A percentile compares a stretch with the other conserved stretches of the same genome.
These are phyloP conservation scores for Tipula unca DNA, from an alignment of 2,888 invertebrate species.

Conservation along the genomic window DNA sequence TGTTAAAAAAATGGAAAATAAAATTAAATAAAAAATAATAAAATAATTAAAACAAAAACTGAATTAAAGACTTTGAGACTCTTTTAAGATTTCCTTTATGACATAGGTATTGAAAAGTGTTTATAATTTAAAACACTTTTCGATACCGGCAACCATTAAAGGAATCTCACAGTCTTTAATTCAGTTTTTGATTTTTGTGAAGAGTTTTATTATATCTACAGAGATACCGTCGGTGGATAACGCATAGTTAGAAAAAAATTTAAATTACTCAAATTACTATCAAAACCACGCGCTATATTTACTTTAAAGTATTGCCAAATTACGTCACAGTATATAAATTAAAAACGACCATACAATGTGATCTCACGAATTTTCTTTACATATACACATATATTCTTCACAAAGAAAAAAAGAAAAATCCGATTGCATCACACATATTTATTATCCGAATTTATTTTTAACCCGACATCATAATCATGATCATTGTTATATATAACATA, in stretches of 20 bases:
- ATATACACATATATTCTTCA: too few species aligned
- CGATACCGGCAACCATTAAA: too few species aligned
- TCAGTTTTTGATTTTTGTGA: background rate
- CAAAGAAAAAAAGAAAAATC: background rate
- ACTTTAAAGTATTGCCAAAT: background rate
- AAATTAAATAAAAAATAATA: too few species aligned
- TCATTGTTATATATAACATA: background rate
- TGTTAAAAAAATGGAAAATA: too few species aligned
- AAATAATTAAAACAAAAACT: too few species aligned
- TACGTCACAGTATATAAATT: background rate
- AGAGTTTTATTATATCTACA: background rate
- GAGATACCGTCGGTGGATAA: too few species aligned
- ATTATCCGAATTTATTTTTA: background rate
- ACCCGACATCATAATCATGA: background rate
- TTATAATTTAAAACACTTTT: too few species aligned
- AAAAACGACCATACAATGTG: background rate
- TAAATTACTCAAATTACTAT: background rate
- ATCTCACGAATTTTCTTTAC: background rate
- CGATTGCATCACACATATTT: background rate
- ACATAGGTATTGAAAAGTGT: too few species aligned
- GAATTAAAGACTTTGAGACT: too few species aligned
- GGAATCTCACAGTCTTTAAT: background rate
- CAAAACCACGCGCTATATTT: background rate
- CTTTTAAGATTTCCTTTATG: too few species aligned
- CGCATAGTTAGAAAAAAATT: background rate